Evolutionary conservation across 2,888 invertebrate species (phyloP).

Genomic region (Zootermopsis nevadensis): DNA sequence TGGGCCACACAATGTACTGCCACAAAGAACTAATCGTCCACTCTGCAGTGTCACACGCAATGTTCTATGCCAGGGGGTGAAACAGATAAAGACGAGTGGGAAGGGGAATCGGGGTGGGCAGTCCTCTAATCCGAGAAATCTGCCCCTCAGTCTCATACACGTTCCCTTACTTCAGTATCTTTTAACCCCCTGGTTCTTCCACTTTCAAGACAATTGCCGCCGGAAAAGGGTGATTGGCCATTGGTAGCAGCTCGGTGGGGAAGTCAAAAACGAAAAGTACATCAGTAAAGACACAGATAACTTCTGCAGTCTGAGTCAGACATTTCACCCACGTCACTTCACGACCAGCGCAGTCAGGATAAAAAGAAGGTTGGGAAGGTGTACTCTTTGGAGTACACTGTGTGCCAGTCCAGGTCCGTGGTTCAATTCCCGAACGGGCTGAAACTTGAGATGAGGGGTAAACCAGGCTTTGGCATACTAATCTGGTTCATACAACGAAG

Average conservation of each 20-base stretch:
- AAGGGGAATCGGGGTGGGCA: neutral
- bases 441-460: too few species aligned
- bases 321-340: too few species aligned
- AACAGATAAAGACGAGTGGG: slow-evolving; percentile 37
- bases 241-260: slow-evolving; percentile 28
- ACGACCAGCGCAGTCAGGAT: too few species aligned
- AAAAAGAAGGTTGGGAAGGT: too few species aligned
- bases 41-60: slow-evolving; percentile 5
- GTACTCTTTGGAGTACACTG: too few species aligned
- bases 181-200: slow-evolving; percentile 42
- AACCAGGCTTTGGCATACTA: too few species aligned
- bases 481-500: too few species aligned
- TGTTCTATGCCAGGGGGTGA: slow-evolving; percentile 23
- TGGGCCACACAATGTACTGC: slow-evolving; percentile 3
- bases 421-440: too few species aligned
- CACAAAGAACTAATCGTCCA: slow-evolving; percentile 29
- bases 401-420: too few species aligned
- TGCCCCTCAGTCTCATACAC: slow-evolving; percentile 43
- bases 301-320: too few species aligned
- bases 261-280: slow-evolving; percentile 23
- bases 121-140: slow-evolving; percentile 48
- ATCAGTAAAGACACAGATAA: slow-evolving; percentile 22
- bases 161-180: slow-evolving; percentile 2
- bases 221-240: slow-evolving; percentile 52
- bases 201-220: slow-evolving; percentile 50